phyloP scores from a whole-genome alignment of 2,113 vertebrate genomes.

The Saccopteryx leptura region DNA sequence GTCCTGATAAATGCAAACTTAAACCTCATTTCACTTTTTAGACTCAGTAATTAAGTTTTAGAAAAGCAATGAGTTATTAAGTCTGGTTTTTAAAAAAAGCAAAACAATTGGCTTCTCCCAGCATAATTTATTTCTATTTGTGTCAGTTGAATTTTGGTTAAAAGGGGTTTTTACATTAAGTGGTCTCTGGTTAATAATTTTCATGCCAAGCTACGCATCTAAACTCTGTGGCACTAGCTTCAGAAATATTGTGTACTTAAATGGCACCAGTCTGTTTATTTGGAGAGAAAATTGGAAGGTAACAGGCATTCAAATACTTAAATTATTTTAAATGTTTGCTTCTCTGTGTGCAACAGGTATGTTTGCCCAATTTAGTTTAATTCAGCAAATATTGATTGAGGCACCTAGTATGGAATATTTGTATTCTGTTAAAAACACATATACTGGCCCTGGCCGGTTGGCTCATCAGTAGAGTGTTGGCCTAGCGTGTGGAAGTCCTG shows the following conservation, averaged over 20 bases:
- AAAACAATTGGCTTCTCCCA: neutral
- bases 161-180: neutral
- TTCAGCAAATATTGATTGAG: slow-evolving; percentile 46
- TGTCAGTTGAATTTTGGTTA: neutral
- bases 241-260: neutral
- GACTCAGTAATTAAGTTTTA: slow-evolving; percentile 65
- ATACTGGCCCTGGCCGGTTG: no score
- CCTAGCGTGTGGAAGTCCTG: no score
- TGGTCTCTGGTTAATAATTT: neutral
- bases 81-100: slow-evolving; percentile 31
- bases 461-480: no score
- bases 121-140: slow-evolving; percentile 47
- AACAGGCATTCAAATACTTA: neutral
- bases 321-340: slow-evolving; percentile 50
- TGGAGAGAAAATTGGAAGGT: slow-evolving; percentile 41
- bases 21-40: slow-evolving; percentile 37
- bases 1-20: slow-evolving; percentile 30
- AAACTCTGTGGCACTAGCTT: neutral
- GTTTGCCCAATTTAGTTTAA: slow-evolving; percentile 3
- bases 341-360: slow-evolving; percentile 34
- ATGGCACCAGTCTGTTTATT: neutral
- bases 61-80: slow-evolving; percentile 58
- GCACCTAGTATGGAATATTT: slow-evolving; percentile 15
- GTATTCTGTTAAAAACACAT: neutral
- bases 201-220: neutral